Conservation (phyloP, 2,113 vertebrate genomes). For the Strigops habroptila region DNA sequence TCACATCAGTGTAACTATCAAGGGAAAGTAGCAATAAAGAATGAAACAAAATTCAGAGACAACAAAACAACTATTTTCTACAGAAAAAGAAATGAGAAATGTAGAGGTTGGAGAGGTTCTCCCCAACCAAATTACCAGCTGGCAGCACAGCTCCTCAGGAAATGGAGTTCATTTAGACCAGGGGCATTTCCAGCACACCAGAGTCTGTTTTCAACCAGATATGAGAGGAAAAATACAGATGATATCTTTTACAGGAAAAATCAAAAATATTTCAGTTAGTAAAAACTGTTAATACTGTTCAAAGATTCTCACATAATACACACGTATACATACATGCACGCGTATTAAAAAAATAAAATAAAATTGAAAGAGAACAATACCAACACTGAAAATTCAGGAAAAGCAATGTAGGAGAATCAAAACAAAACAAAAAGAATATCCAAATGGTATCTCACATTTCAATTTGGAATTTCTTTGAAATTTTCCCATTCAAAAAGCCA, state of each 20-base stretch:
- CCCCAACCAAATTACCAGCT: not conserved
- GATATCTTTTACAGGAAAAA: not conserved
- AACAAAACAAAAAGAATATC: not conserved
- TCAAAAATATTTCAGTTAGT: not conserved
- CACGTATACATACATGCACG: not conserved
- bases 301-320: not conserved
- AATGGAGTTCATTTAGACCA: not conserved
- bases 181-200: not conserved
- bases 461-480: not conserved
- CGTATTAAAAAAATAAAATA: not conserved
- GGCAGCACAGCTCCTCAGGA: not conserved
- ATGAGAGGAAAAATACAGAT: not conserved
- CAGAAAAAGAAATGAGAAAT: not conserved
- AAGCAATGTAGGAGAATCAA: not conserved
- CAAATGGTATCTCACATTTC: not conserved
- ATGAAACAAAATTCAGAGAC: not conserved
- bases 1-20: not conserved
- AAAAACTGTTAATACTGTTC: not conserved
- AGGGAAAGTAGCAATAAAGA: not conserved
- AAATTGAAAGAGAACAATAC: not conserved
- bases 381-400: not conserved
- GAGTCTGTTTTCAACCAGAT: not conserved
- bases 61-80: not conserved
- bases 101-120: not conserved
- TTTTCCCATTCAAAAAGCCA: not conserved